Evolutionary conservation across 1,140 invertebrate species (phyloP), one percentile per base, ranked within the genome.

Genomic region (Anoplolepis gracilipes): DNA sequence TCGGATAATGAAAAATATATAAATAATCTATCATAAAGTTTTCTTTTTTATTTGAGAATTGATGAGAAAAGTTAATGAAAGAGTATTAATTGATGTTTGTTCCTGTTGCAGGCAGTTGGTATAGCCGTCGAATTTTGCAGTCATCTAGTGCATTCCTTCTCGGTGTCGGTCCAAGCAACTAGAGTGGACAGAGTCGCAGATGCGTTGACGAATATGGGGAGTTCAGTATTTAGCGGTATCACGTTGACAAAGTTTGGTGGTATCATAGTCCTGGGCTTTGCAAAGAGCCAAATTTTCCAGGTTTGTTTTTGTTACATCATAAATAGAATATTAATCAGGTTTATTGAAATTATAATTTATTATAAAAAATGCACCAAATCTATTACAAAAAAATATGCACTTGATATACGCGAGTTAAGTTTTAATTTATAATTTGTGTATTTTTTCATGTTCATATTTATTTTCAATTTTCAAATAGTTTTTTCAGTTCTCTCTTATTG

Each of bases 71-170:
- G 22, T 4, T 36, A 8, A 49, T 30, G 8, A 55, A 55, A 30
- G 11, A 0, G 16, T 78, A 85, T 55, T 55, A 57, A 64, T 13
- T 8, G 5, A 25, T 59, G 19, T 30, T 65, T 39, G 13, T 76
- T 84, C 87, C n/a, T 85, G 85, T 94, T 95, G 49, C 92, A 98
- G 97, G 98, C 99, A 88, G 97, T 99, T 85, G 99, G 99, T 84
- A 99, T 99, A 88, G 97, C 98, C 22, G 99, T 99, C 2, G 99
- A 99, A 95, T 99, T 99, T 95, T 99, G 99, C 95, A 99, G 99
- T 87, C 99, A 99, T 95, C 96, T 99, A 87, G 98, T 99, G 55
- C 97, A 99, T 94, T 97, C 98, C 30, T 99, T 99, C 95, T 97
- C 98, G 3, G 96, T 98, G 78, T 98, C 97, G 1, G 95, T 96